A percentile compares a stretch with the other conserved stretches of the same genome.
Evolutionary conservation across 2,797 vertebrate species (phyloP).

Genomic region (Cyprinodon diabolis): DNA sequence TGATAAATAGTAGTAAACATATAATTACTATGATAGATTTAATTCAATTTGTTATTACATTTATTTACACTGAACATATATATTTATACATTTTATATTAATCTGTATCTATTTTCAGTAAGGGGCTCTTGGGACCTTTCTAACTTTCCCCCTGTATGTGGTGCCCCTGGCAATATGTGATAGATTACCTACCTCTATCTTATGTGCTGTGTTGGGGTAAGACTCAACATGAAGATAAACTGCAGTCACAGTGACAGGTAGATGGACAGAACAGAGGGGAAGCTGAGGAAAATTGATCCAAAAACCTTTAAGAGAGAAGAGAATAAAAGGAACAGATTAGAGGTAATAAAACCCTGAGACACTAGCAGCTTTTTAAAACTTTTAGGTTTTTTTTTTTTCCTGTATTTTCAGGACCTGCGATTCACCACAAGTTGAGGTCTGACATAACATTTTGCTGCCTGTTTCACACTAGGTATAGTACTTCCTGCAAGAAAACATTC

Average conservation of each 20-base stretch:
- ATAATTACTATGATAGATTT: too few relatives aligned
- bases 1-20: too few relatives aligned
- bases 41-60: too few relatives aligned
- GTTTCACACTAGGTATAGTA: background rate
- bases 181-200: constrained; percentile 73
- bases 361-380: background rate
- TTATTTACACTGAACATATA: too few relatives aligned
- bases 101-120: too few relatives aligned
- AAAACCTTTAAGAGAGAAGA: constrained; percentile 50
- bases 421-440: background rate
- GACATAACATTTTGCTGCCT: background rate
- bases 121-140: too few relatives aligned
- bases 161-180: background rate
- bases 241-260: constrained; percentile 22
- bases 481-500: too few relatives aligned
- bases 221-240: constrained; percentile 74
- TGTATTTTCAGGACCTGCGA: background rate
- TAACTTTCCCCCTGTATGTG: too few relatives aligned
- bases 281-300: constrained; percentile 21
- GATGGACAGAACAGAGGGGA: constrained; percentile 29
- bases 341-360: background rate
- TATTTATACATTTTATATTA: too few relatives aligned
- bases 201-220: constrained; percentile 54
- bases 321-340: constrained; percentile 22
- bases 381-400: background rate